A percentile compares a stretch with the other conserved stretches of the same genome.
Evolutionary conservation across 2,888 invertebrate genomes (phyloP).

Genomic region (Cynaeus angustus): DNA sequence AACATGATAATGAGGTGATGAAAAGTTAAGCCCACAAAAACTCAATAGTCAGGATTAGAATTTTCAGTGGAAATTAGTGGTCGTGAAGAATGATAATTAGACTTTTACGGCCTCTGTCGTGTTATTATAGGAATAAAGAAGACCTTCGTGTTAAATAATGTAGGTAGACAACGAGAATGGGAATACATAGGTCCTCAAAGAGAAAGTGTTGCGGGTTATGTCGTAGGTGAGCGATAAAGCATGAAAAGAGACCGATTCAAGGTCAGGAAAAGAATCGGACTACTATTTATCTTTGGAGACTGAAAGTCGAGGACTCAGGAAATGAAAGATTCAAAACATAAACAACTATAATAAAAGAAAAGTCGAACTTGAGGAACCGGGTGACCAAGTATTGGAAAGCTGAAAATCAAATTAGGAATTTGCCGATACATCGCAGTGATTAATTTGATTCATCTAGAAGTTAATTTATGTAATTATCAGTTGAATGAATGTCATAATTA

Average conservation of each 20-base stretch:
- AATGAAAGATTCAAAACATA: neutral
- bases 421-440: no score
- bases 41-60: no score
- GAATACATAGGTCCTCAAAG: neutral
- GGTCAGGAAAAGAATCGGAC: neutral
- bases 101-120: no score
- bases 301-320: neutral
- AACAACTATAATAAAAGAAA: neutral
- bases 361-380: neutral
- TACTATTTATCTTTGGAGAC: constrained; percentile 2
- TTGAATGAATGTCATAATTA: constrained; percentile 4
- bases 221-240: constrained; percentile 4
- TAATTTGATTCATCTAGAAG: neutral
- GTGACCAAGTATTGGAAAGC: no score
- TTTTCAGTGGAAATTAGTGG: no score
- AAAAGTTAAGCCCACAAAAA: no score
- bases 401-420: no score
- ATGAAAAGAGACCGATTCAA: constrained; percentile 4
- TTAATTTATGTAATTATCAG: neutral
- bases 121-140: no score
- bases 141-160: neutral
- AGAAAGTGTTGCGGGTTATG: constrained; percentile 4
- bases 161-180: neutral
- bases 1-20: no score
- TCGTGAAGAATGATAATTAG: no score